Evolutionary conservation across 2,888 invertebrate genomes (phyloP).

Genomic region (Pollenia labialis): DNA sequence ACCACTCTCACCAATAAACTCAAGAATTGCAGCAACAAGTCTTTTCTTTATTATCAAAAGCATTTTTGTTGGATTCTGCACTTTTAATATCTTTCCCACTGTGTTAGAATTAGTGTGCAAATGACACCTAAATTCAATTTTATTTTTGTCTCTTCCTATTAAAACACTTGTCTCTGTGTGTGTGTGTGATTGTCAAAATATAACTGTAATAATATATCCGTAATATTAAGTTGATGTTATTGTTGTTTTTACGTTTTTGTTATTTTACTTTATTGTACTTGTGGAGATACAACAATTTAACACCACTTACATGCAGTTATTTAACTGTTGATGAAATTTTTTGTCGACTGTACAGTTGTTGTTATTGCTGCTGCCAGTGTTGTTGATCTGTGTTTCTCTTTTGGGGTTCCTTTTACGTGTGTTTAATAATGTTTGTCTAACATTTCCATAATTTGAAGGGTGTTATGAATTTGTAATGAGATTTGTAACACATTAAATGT

Average conservation of each 20-base stretch:
- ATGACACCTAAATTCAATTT: constrained; percentile 26
- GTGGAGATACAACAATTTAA: constrained; percentile 11
- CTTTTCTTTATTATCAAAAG: too few relatives aligned
- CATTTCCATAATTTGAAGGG: too few relatives aligned
- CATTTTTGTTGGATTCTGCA: too few relatives aligned
- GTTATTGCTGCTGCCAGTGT: background rate
- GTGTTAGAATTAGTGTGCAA: background rate
- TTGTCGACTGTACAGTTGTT: background rate
- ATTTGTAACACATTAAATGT: too few relatives aligned
- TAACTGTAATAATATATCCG: constrained; percentile 49
- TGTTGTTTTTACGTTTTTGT: constrained; percentile 10
- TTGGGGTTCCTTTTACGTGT: background rate
- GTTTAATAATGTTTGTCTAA: background rate
- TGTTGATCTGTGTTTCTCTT: constrained; percentile 44
- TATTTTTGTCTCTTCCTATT: constrained; percentile 45
- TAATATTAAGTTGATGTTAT: constrained; percentile 1
- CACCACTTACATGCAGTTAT: constrained; percentile 5
- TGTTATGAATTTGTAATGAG: too few relatives aligned
- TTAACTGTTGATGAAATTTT: background rate
- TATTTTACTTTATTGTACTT: constrained; percentile 19
- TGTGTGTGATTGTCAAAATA: background rate
- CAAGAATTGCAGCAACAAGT: too few relatives aligned
- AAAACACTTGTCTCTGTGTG: background rate
- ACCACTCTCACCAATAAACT: too few relatives aligned
- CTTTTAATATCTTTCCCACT: background rate